A percentile compares a stretch with the other conserved stretches of the same genome.
These are phyloP conservation scores for Lepeophtheirus nordmannii DNA, from an alignment of 2,888 invertebrate genomes.

Conservation along the genomic window DNA sequence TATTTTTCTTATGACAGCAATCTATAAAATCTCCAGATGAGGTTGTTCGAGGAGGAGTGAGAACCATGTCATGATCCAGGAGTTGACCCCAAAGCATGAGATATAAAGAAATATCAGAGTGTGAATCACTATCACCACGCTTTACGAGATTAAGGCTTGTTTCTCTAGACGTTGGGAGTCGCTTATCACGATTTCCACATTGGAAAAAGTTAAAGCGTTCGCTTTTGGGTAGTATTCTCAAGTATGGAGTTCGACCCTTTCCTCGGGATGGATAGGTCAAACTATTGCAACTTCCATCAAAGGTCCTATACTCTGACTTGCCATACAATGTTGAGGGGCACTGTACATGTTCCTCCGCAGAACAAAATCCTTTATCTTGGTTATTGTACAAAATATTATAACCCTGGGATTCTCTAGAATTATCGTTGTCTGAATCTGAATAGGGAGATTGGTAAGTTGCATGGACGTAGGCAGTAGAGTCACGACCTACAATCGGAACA, in stretches of 20 bases:
- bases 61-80: slow-evolving; percentile 16
- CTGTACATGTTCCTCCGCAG: background rate
- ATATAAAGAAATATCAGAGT: background rate
- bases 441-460: slow-evolving; percentile 1
- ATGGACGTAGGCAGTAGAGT: background rate
- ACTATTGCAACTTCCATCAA: slow-evolving; percentile 21
- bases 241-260: background rate
- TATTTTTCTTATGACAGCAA: slow-evolving; percentile 12
- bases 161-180: background rate
- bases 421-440: background rate
- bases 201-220: background rate
- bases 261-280: slow-evolving; percentile 5
- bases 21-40: slow-evolving; percentile 8
- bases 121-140: background rate
- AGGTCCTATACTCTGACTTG: background rate
- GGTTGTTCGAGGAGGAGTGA: slow-evolving; percentile 11
- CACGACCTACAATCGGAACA: background rate
- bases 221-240: background rate
- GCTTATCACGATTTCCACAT: slow-evolving; percentile 1
- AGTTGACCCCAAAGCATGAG: slow-evolving; percentile 17
- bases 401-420: background rate
- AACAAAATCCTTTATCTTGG: background rate
- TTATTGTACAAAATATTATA: background rate
- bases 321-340: too few species aligned
- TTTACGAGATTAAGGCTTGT: background rate